These are phyloP conservation scores for Phataginus tricuspis DNA, from an alignment of 2,797 vertebrate genomes.

Conservation along the genomic window DNA sequence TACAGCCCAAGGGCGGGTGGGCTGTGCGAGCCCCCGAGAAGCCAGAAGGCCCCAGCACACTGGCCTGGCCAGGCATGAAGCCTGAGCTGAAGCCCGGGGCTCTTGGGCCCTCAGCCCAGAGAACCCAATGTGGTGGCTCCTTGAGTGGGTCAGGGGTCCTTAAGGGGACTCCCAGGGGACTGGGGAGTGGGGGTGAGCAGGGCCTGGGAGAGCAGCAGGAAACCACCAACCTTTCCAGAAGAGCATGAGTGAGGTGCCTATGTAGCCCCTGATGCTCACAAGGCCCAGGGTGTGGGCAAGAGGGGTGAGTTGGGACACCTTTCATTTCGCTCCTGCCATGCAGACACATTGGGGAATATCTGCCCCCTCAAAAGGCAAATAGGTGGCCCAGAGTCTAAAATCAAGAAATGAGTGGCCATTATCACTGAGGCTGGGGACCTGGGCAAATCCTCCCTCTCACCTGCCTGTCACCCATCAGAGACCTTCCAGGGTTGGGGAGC, in stretches of 20 bases:
- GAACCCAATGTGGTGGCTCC: not conserved
- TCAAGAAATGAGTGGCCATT: not conserved
- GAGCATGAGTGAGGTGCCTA: not conserved
- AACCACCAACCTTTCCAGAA: not conserved
- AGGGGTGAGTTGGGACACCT: rapidly evolving
- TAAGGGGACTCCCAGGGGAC: not conserved
- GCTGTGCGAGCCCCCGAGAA: not conserved
- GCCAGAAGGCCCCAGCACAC: not conserved
- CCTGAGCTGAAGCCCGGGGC: rapidly evolving
- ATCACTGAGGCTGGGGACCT: not conserved
- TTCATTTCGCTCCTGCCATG: not conserved
- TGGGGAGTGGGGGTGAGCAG: not conserved
- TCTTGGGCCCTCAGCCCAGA: not conserved
- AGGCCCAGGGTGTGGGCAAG: not conserved
- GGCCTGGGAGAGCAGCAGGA: too few relatives aligned
- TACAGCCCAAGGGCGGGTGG: not conserved
- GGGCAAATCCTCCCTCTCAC: not conserved
- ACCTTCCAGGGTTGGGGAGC: not conserved
- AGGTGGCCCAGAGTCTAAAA: not conserved
- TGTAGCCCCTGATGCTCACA: not conserved
- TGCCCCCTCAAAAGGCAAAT: not conserved
- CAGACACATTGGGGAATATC: not conserved
- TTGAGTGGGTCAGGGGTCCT: not conserved
- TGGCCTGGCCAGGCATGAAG: not conserved
- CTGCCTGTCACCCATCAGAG: rapidly evolving